Conservation (phyloP, 2,888 invertebrate genomes). For the Tenthredo notha region DNA sequence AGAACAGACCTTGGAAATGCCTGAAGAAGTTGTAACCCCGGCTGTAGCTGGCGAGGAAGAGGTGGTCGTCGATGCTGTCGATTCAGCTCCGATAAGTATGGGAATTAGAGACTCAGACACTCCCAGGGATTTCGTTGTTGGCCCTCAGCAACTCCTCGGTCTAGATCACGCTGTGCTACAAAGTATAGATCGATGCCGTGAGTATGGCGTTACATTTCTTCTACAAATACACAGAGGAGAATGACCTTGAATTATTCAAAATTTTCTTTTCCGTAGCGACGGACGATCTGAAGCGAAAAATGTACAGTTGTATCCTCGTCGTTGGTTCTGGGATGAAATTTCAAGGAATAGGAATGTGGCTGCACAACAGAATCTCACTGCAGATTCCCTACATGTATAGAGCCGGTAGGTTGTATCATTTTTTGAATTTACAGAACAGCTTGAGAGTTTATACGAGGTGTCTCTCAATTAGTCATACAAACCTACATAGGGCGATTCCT, state of each 20-base stretch:
- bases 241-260: not conserved
- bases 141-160: conserved; percentile 90
- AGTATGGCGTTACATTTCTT: conserved; percentile 67
- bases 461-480: no score
- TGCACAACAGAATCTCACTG: conserved; percentile 91
- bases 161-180: conserved; percentile 95
- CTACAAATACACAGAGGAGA: not conserved
- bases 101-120: conserved; percentile 73
- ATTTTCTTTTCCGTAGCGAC: conserved; percentile 79
- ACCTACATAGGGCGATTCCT: no score
- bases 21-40: conserved; percentile 78
- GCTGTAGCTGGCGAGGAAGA: conserved; percentile 77
- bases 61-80: conserved; percentile 79
- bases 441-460: conserved; percentile 7
- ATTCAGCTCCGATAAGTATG: conserved; percentile 74
- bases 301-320: conserved; percentile 95
- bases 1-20: conserved; percentile 79
- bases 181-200: conserved; percentile 93
- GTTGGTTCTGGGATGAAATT: conserved; percentile 96
- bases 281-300: conserved; percentile 94
- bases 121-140: conserved; percentile 84
- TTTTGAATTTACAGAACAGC: not conserved
- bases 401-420: conserved; percentile 78
- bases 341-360: conserved; percentile 90
- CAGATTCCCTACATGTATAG: conserved; percentile 91